These are phyloP conservation scores for Pholis gunnellus DNA, from an alignment of 2,113 vertebrate species.

Conservation along the genomic window DNA sequence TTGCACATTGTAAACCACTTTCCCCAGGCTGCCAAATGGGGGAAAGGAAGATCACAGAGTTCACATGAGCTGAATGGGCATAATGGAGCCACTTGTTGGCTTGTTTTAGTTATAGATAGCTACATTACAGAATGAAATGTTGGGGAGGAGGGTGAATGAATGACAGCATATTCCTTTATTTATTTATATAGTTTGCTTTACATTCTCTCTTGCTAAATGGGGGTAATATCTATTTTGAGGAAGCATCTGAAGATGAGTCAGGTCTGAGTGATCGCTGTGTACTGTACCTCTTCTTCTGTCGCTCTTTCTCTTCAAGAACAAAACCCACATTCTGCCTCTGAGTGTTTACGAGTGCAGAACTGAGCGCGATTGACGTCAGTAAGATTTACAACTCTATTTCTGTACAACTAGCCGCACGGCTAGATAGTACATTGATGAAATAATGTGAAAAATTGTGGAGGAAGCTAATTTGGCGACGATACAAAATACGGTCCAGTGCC, in stretches of 20 bases:
- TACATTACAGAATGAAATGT: slow-evolving; percentile 29
- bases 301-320: slow-evolving; percentile 41
- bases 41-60: slow-evolving; percentile 12
- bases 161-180: slow-evolving; percentile 31
- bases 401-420: not conserved
- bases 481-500: not conserved
- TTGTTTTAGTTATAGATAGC: slow-evolving; percentile 39
- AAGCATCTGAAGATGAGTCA: slow-evolving; percentile 62
- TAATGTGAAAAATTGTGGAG: not conserved
- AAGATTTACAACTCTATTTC: slow-evolving; percentile 60
- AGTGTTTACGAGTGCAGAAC: slow-evolving; percentile 20
- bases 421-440: slow-evolving; percentile 15
- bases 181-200: slow-evolving; percentile 46
- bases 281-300: slow-evolving; percentile 42
- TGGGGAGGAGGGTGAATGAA: slow-evolving; percentile 20
- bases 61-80: slow-evolving; percentile 32
- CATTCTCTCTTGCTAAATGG: slow-evolving; percentile 11
- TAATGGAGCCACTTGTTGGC: slow-evolving; percentile 54
- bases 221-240: slow-evolving; percentile 40
- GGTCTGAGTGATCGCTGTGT: slow-evolving; percentile 40
- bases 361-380: slow-evolving; percentile 55
- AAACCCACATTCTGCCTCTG: slow-evolving; percentile 45
- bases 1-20: slow-evolving; percentile 28
- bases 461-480: not conserved
- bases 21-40: slow-evolving; percentile 16